These are phyloP conservation scores for Orthonevra nobilis DNA, from an alignment of 2,888 invertebrate species.

Conservation along the genomic window DNA sequence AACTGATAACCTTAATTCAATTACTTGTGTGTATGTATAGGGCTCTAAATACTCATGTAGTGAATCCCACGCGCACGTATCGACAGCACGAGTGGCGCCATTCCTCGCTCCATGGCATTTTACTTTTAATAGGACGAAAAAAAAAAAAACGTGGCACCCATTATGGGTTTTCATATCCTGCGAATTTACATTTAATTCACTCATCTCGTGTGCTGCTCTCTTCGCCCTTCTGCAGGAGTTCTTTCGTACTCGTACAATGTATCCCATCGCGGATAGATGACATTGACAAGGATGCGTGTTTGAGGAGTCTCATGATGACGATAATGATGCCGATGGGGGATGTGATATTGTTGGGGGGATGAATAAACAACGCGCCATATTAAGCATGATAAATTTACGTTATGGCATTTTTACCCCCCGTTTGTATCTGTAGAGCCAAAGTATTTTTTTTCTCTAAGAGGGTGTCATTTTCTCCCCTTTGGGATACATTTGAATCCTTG, in stretches of 20 bases:
- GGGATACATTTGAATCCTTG: slow-evolving; percentile 55
- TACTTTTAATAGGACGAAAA: slow-evolving; percentile 17
- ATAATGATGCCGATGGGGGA: slow-evolving; percentile 68
- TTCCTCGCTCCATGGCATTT: slow-evolving; percentile 69
- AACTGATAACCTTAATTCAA: slow-evolving; percentile 61
- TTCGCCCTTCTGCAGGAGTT: slow-evolving; percentile 2
- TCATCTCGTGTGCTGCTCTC: slow-evolving; percentile 53
- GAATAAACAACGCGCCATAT: slow-evolving; percentile 69
- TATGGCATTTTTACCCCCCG: slow-evolving; percentile 49
- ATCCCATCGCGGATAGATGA: slow-evolving; percentile 51
- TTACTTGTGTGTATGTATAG: slow-evolving; percentile 51
- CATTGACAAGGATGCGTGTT: slow-evolving; percentile 69
- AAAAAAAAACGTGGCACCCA: slow-evolving; percentile 61
- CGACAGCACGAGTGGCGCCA: slow-evolving; percentile 74
- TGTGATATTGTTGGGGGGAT: slow-evolving; percentile 40
- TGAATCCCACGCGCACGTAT: slow-evolving; percentile 35
- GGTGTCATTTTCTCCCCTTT: slow-evolving; percentile 68
- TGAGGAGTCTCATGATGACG: slow-evolving; percentile 69
- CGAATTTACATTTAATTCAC: slow-evolving; percentile 69
- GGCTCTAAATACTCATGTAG: slow-evolving; percentile 38
- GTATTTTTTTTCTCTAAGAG: slow-evolving; percentile 32
- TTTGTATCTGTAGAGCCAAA: slow-evolving; percentile 21
- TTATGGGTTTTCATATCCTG: slow-evolving; percentile 70
- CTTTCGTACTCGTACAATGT: slow-evolving; percentile 4
- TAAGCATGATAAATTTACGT: slow-evolving; percentile 70